phyloP scores from a whole-genome alignment of 2,888 invertebrate species.

The Phania funesta region DNA sequence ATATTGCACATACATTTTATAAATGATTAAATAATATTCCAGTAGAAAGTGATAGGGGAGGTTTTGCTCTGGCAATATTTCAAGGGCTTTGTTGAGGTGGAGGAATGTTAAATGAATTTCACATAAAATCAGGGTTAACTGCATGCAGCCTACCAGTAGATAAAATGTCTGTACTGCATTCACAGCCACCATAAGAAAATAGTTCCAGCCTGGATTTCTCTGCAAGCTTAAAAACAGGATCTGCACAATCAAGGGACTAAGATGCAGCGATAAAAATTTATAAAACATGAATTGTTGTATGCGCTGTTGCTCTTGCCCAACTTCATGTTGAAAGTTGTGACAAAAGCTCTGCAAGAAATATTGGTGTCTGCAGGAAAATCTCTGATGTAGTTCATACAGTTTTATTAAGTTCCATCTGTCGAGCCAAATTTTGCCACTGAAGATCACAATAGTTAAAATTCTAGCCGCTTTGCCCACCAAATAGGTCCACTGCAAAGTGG shows the following conservation, averaged over 20 bases:
- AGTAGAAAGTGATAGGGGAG: neutral
- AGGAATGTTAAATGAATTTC: constrained; percentile 19
- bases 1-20: constrained; percentile 20
- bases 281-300: neutral
- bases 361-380: neutral
- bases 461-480: constrained; percentile 5
- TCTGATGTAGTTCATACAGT: constrained; percentile 3
- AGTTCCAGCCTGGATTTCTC: neutral
- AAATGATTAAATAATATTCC: neutral
- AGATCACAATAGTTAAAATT: constrained; percentile 11
- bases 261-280: constrained; percentile 10
- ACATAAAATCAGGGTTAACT: constrained; percentile 1
- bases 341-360: neutral
- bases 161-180: constrained; percentile 11
- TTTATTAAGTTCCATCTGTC: neutral
- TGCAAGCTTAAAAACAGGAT: neutral
- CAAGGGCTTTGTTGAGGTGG: neutral
- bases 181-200: neutral
- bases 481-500: constrained; percentile 11
- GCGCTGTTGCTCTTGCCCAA: neutral
- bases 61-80: neutral
- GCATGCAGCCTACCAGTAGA: neutral
- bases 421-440: constrained; percentile 36
- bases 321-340: neutral
- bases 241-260: neutral